A percentile compares a stretch with the other conserved stretches of the same genome.
Evolutionary conservation across 2,888 invertebrate genomes (phyloP).

Genomic region (Epinotia bilunana): DNA sequence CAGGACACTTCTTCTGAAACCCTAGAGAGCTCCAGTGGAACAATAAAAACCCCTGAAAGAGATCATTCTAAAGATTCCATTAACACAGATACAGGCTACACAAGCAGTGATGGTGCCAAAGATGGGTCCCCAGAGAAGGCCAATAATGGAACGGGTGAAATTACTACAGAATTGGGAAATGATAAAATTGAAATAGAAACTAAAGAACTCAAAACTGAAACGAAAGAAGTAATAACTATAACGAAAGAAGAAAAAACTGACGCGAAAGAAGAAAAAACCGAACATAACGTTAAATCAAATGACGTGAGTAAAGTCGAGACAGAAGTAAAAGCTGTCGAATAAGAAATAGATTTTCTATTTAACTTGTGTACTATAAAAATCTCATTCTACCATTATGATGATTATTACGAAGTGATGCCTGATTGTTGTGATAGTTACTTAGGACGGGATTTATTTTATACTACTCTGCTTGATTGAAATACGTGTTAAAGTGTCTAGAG

Average conservation of each 20-base stretch:
- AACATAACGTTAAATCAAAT: conserved; percentile 14
- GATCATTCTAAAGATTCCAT: conserved; percentile 66
- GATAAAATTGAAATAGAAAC: neutral
- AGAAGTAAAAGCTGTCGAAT: conserved; percentile 31
- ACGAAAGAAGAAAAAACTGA: conserved; percentile 13
- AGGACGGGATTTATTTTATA: conserved; percentile 37
- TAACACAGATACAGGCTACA: conserved; percentile 63
- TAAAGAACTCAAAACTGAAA: conserved; percentile 7
- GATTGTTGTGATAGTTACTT: conserved; percentile 52
- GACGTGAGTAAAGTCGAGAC: conserved; percentile 18
- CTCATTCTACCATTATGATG: conserved; percentile 46
- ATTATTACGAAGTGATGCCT: conserved; percentile 50
- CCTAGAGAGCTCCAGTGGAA: conserved; percentile 57
- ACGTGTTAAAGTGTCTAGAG: conserved; percentile 39
- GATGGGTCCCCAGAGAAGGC: conserved; percentile 46
- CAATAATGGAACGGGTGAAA: neutral
- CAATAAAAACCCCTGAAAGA: conserved; percentile 58
- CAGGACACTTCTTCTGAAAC: conserved; percentile 56
- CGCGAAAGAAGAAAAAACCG: conserved; percentile 13
- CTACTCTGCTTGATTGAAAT: conserved; percentile 12
- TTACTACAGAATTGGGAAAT: neutral
- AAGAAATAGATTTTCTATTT: conserved; percentile 24
- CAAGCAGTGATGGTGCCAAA: conserved; percentile 53
- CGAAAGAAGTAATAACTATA: neutral
- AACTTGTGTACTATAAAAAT: conserved; percentile 34